Conservation (phyloP, 2,888 invertebrate genomes). For the Mycalesis mineus region DNA sequence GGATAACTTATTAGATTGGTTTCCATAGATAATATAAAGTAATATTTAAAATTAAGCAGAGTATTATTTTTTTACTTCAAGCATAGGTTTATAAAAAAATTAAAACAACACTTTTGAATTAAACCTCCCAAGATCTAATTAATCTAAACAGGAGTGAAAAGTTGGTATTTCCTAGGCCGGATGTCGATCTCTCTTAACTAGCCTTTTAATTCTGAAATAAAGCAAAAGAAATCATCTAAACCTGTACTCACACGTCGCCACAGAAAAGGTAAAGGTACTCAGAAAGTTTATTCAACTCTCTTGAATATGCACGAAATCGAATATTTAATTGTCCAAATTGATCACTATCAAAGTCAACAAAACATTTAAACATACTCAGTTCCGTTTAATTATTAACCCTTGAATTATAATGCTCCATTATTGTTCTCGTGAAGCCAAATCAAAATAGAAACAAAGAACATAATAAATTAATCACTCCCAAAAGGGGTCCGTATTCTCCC, state of each 20-base stretch:
- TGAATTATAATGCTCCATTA: slow-evolving; percentile 15
- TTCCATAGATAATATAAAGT: too few species aligned
- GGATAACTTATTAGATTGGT: too few species aligned
- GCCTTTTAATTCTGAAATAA: not conserved
- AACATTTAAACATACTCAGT: slow-evolving; percentile 15
- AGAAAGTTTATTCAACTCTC: not conserved
- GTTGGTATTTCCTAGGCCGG: not conserved
- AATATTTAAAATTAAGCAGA: too few species aligned
- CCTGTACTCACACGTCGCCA: not conserved
- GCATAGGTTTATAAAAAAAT: too few species aligned
- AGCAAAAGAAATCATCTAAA: not conserved
- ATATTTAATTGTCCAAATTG: not conserved
- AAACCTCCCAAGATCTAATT: not conserved
- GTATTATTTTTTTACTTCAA: too few species aligned
- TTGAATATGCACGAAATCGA: not conserved
- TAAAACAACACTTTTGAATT: too few species aligned
- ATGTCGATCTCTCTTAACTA: not conserved
- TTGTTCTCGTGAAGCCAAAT: slow-evolving; percentile 42
- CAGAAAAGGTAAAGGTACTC: too few species aligned
- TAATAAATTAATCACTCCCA: slow-evolving; percentile 75
- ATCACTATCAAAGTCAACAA: slow-evolving; percentile 2
- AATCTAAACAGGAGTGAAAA: not conserved
- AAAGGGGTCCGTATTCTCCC: slow-evolving; percentile 66
- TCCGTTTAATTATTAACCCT: slow-evolving; percentile 7
- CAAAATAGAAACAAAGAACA: slow-evolving; percentile 73